phyloP scores from a whole-genome alignment of 1,140 invertebrate species.

The Drosophila lowei region DNA sequence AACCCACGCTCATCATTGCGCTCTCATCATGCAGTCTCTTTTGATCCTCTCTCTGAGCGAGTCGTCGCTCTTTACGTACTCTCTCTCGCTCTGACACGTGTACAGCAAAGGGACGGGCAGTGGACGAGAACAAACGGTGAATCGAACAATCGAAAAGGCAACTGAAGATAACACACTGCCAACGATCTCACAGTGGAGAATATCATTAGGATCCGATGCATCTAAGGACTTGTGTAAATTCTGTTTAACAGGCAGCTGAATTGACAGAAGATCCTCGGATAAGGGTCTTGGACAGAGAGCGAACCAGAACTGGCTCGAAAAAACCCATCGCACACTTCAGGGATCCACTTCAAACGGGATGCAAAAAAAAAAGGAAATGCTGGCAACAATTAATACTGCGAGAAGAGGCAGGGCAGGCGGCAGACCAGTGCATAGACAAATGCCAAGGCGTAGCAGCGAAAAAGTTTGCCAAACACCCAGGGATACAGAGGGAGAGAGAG shows the following conservation, averaged over 20 bases:
- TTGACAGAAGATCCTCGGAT: neutral
- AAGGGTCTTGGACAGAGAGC: neutral
- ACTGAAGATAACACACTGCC: too few relatives aligned
- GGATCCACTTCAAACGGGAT: slow-evolving; percentile 36
- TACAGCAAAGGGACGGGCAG: too few relatives aligned
- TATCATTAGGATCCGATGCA: too few relatives aligned
- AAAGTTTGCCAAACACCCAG: slow-evolving; percentile 63
- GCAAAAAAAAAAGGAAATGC: slow-evolving; percentile 30
- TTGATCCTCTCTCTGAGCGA: too few relatives aligned
- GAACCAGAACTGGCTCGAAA: neutral
- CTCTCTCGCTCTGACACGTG: too few relatives aligned
- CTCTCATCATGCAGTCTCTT: too few relatives aligned
- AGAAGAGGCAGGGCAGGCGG: slow-evolving; percentile 5
- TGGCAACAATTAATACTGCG: slow-evolving; percentile 70
- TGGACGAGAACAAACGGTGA: too few relatives aligned
- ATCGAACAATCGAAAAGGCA: too few relatives aligned
- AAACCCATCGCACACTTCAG: slow-evolving; percentile 39
- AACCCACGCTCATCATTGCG: too few relatives aligned
- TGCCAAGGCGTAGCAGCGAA: slow-evolving; percentile 49
- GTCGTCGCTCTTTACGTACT: too few relatives aligned
- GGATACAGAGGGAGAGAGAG: neutral
- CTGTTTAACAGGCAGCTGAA: neutral
- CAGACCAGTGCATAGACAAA: slow-evolving; percentile 52
- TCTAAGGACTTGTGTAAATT: too few relatives aligned
- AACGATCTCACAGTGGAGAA: too few relatives aligned